A percentile compares a stretch with the other conserved stretches of the same genome.
phyloP scores from a whole-genome alignment of 2,888 invertebrate species.

The Coelinius sp. region DNA sequence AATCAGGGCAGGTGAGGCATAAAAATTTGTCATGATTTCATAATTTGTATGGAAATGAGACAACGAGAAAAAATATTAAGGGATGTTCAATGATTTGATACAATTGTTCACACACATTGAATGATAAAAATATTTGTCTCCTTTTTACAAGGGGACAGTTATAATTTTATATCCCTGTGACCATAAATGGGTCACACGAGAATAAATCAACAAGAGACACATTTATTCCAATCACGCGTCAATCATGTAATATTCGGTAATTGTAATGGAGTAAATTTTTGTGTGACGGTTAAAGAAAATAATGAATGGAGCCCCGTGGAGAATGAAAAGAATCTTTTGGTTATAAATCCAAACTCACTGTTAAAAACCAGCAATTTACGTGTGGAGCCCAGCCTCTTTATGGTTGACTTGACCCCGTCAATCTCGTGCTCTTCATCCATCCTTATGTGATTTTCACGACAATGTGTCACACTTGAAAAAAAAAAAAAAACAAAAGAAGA shows the following conservation, averaged over 20 bases:
- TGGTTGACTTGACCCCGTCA: constrained; percentile 82
- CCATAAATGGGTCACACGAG: constrained; percentile 17
- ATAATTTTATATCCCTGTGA: neutral
- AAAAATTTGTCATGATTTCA: neutral
- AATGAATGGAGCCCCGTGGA: too few species aligned
- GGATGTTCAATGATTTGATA: neutral
- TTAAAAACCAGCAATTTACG: constrained; percentile 84
- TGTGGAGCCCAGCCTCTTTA: constrained; percentile 85
- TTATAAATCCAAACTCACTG: constrained; percentile 77
- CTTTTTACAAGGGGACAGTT: neutral
- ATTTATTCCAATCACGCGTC: constrained; percentile 4
- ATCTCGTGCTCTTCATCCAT: constrained; percentile 82
- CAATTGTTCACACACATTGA: too few species aligned
- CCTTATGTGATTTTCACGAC: constrained; percentile 38
- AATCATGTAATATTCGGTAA: constrained; percentile 18
- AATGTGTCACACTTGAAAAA: constrained; percentile 29
- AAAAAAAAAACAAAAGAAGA: neutral
- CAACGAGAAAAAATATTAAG: neutral
- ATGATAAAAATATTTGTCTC: neutral
- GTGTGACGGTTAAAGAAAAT: neutral
- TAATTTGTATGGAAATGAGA: too few species aligned
- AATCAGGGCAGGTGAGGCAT: neutral
- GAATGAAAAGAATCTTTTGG: neutral
- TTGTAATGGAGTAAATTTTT: neutral
- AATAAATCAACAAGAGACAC: constrained; percentile 9